phyloP scores from a whole-genome alignment of 1,140 invertebrate genomes.

The Ridgeia piscesae region DNA sequence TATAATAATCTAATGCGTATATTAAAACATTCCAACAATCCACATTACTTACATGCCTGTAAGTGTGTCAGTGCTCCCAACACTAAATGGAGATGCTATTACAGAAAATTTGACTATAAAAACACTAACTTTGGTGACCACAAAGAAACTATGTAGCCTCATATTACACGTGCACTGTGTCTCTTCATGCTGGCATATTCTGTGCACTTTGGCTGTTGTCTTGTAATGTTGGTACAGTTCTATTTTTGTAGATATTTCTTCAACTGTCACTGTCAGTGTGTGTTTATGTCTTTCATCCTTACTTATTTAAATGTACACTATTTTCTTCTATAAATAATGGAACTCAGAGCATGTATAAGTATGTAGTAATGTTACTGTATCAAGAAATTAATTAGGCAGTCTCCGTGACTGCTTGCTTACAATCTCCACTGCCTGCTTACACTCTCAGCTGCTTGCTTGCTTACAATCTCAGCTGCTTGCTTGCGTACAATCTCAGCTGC shows the following conservation, averaged over 20 bases:
- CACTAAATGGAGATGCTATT: too few relatives aligned
- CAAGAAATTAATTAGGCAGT: neutral
- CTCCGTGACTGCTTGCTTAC: neutral
- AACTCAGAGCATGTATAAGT: too few relatives aligned
- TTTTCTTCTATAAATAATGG: neutral
- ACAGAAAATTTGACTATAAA: too few relatives aligned
- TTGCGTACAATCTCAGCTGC: neutral
- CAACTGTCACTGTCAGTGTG: neutral
- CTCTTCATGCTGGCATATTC: too few relatives aligned
- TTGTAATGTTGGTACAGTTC: neutral
- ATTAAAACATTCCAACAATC: too few relatives aligned
- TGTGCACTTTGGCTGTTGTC: neutral
- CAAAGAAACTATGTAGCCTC: too few relatives aligned
- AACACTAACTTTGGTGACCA: too few relatives aligned
- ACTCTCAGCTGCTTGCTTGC: neutral
- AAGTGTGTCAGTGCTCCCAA: too few relatives aligned
- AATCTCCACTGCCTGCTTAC: neutral
- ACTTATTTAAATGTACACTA: neutral
- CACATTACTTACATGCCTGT: too few relatives aligned
- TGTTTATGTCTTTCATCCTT: neutral
- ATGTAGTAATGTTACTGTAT: too few relatives aligned
- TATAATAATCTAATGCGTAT: too few relatives aligned
- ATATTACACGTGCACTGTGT: too few relatives aligned
- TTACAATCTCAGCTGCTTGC: neutral
- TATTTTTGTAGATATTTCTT: neutral